Evolutionary conservation across 1,140 invertebrate species (phyloP), one percentile per base, ranked within the genome.

Genomic region (Campodea augens): DNA sequence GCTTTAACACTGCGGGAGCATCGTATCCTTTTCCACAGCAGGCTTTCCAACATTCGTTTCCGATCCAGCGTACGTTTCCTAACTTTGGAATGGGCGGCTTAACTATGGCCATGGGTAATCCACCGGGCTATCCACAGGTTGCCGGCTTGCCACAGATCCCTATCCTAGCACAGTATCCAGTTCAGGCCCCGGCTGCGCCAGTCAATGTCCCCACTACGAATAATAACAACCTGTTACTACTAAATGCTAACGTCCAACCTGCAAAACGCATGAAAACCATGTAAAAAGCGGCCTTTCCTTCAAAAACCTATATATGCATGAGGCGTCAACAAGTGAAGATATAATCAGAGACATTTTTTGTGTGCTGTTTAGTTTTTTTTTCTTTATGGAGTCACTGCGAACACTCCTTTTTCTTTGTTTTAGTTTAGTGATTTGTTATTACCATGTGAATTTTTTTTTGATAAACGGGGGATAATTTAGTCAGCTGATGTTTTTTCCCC

Each of bases 151-250:
- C 18, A 18, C 23, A 40, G n/a, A 2, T 3, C 5, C 25, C 37
- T n/a, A 39, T n/a, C 20, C 7, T 10, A 18, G n/a, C 38, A 4
- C 43, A 44, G 19, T 27, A 36, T 19, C 41, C n/a, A n/a, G 54
- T 50, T 7, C 52, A 58, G 53, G 57, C 62, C 54, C 62, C 65
- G 3, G 54, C 59, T 13, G 55, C 59, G 7, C 15, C 15, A 15
- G 27, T 15, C 27, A 32, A 32, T 32, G 27, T 10, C 20, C 5
- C n/a, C 41, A 43, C n/a, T 13, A 20, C 38, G 7, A 39, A 19
- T 7, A 12, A 39, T 20, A 32, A 32, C 27, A 32, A 32, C 27
- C 27, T 32, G 7, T 15, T 32, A 7, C 27, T 32, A 10, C 27
- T 32, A 32, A 32, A 32, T 32, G 27, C 27, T 32, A 32, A 32